Evolutionary conservation across 2,113 vertebrate species (phyloP), one percentile per base, ranked within the genome.

Genomic region (Sardina pilchardus): DNA sequence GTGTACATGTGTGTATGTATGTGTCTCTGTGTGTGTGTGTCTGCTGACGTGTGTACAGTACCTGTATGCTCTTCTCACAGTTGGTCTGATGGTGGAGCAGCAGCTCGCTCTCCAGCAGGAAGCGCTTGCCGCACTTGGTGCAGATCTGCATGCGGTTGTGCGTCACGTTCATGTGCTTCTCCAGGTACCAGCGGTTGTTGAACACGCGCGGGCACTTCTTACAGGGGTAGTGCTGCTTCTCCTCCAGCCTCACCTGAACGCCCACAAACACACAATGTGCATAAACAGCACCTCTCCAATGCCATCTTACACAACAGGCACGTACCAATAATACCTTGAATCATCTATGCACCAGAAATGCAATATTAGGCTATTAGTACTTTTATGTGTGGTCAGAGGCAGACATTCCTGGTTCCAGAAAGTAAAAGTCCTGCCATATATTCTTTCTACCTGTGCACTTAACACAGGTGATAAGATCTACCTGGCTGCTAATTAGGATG

Each of bases 121-220:
- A 99, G 89, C 97, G 95, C 48, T 99, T 99, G 91, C 98, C 97
- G 0, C 98, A 99, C 92, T 97, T 96, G 89, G 95, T 97, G 0
- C 98, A 99, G 95, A 98, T 97, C 94, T 99, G 97, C 98, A 98
- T 97, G 86, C 98, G 97, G 91, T 97, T 98, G 94, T 99, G 98
- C 0, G 98, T 98, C 93, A 99, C 97, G 0, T 97, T 99, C 96
- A 98, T 97, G 96, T 99, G 98, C 82, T 99, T 99, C 87, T 99
- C 97, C 95, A 99, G 94, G 92, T 99, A 99, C 98, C 98, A 99
- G 91, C 97, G 97, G 93, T 98, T 99, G 95, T 99, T 99, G 93
- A 99, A 99, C 67, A 99, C 93, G 0, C 98, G 95, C 0, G 98
- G 97, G 47, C 98, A 99, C 86, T 98, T 99, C 93, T 98, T 98